A percentile compares a stretch with the other conserved stretches of the same genome.
Conservation (phyloP, 2,113 vertebrate species). For the Choloepus hoffmanni region DNA sequence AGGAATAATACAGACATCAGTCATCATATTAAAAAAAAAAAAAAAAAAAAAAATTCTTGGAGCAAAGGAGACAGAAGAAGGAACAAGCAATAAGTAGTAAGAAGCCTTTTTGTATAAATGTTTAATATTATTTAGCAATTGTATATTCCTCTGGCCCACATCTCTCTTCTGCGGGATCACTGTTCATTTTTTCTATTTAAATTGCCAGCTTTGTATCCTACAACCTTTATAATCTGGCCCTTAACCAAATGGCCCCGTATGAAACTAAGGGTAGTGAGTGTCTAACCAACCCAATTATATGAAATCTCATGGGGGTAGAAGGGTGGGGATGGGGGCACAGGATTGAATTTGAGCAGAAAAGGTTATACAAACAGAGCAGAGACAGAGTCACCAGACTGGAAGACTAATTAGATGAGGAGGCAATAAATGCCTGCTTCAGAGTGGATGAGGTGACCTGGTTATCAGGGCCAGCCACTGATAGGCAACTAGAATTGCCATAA, state of each 20-base stretch:
- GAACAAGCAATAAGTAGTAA: not conserved
- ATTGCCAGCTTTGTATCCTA: not conserved
- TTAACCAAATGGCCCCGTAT: not conserved
- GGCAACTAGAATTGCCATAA: not conserved
- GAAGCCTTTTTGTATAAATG: not conserved
- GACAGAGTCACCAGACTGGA: not conserved
- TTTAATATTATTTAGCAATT: not conserved
- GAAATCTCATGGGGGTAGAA: not conserved
- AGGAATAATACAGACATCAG: constrained; percentile 38
- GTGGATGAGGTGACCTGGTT: not conserved
- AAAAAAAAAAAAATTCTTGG: not conserved
- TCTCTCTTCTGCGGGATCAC: not conserved
- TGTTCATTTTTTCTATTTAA: not conserved
- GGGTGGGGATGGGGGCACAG: no score
- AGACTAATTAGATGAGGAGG: not conserved
- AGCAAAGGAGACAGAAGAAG: not conserved
- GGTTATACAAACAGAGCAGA: not conserved
- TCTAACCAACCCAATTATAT: constrained; percentile 5
- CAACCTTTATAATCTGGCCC: not conserved
- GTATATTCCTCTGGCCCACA: not conserved
- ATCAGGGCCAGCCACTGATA: not conserved
- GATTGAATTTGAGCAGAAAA: constrained; percentile 12
- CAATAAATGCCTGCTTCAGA: not conserved
- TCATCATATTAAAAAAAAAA: not conserved
- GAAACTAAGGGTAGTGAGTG: not conserved